A percentile compares a stretch with the other conserved stretches of the same genome.
phyloP scores from a whole-genome alignment of 2,888 invertebrate species.

The Ophioninae sp. region DNA sequence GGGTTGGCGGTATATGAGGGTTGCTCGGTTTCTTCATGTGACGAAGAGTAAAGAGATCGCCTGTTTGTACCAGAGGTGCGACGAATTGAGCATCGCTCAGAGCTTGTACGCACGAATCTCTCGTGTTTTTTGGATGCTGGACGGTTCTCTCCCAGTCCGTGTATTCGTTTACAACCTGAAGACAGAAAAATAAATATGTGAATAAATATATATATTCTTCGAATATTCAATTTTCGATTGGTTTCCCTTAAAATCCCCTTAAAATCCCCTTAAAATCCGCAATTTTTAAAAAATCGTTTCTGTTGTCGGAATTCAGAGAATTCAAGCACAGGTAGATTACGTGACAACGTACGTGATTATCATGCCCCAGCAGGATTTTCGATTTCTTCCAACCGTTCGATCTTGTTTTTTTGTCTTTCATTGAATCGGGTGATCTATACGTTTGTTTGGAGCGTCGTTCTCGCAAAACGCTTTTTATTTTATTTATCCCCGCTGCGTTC shows the following conservation, averaged over 20 bases:
- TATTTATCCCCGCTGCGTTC: slow-evolving; percentile 54
- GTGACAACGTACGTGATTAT: slow-evolving; percentile 55
- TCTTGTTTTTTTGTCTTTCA: slow-evolving; percentile 21
- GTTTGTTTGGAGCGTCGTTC: slow-evolving; percentile 28
- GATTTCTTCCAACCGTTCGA: slow-evolving; percentile 32
- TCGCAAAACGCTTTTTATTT: slow-evolving; percentile 30
- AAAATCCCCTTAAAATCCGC: neutral
- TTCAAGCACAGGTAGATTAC: slow-evolving; percentile 41
- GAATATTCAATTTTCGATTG: neutral
- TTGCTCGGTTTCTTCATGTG: slow-evolving; percentile 82
- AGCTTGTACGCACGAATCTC: slow-evolving; percentile 94
- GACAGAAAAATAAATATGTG: slow-evolving; percentile 1
- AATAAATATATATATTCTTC: neutral
- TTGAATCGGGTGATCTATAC: slow-evolving; percentile 35
- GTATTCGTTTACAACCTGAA: slow-evolving; percentile 91
- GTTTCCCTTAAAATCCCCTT: neutral
- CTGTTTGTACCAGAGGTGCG: slow-evolving; percentile 93
- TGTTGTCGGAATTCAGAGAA: slow-evolving; percentile 19
- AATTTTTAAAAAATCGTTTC: slow-evolving; percentile 3
- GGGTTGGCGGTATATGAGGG: slow-evolving; percentile 83
- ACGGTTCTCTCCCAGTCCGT: slow-evolving; percentile 98
- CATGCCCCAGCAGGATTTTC: slow-evolving; percentile 35
- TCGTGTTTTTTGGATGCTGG: slow-evolving; percentile 93
- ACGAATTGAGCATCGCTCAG: slow-evolving; percentile 97
- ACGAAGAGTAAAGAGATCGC: slow-evolving; percentile 87